These are phyloP conservation scores for Plectrocnemia conspersa DNA, from an alignment of 1,140 invertebrate genomes.

Conservation along the genomic window DNA sequence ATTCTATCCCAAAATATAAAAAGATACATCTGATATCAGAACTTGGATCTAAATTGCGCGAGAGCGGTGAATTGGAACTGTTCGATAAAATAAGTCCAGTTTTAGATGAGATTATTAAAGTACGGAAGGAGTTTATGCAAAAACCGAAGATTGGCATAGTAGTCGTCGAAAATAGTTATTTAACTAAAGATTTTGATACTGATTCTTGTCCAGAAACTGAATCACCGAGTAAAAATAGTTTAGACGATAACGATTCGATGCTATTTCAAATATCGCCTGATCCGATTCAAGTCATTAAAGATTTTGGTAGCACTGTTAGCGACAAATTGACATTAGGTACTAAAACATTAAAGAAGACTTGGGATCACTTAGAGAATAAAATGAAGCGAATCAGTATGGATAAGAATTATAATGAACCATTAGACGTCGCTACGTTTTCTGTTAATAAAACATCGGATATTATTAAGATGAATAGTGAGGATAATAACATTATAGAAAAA, in stretches of 20 bases:
- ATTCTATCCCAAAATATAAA: constrained; percentile 37
- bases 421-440: constrained; percentile 20
- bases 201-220: constrained; percentile 23
- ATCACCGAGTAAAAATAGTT: constrained; percentile 34
- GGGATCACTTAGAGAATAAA: constrained; percentile 38
- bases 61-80: constrained; percentile 37
- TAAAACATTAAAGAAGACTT: constrained; percentile 50
- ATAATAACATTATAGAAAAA: constrained; percentile 14
- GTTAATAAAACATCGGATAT: constrained; percentile 17
- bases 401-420: constrained; percentile 28
- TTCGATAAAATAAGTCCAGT: constrained; percentile 34
- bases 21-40: constrained; percentile 48
- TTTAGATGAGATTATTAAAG: constrained; percentile 43
- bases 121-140: constrained; percentile 43
- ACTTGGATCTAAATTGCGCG: constrained; percentile 44
- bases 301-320: constrained; percentile 46
- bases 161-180: constrained; percentile 51
- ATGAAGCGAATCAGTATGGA: constrained; percentile 31
- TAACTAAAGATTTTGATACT: constrained; percentile 40
- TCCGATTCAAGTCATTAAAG: constrained; percentile 50
- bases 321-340: constrained; percentile 51
- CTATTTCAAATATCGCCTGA: constrained; percentile 43
- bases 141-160: constrained; percentile 52
- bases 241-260: constrained; percentile 39
- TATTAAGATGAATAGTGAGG: constrained; percentile 11